Percentiles rank a stretch among this genome's conserved stretches.
These are phyloP conservation scores for Bombylius discolor DNA, from an alignment of 2,888 invertebrate genomes.

Conservation along the genomic window DNA sequence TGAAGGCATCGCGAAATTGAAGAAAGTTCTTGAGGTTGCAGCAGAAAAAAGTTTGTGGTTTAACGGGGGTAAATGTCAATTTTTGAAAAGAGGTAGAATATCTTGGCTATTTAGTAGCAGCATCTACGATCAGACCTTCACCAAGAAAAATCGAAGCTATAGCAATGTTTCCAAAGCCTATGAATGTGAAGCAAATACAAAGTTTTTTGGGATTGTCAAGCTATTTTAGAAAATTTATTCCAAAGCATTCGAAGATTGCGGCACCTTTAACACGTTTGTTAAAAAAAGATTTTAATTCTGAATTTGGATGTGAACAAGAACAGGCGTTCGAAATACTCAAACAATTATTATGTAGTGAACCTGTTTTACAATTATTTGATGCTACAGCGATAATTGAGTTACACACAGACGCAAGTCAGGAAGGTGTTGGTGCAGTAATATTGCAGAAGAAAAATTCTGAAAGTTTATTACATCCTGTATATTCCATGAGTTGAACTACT, in stretches of 20 bases:
- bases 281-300: conserved; percentile 12
- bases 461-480: neutral
- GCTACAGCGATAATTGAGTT: neutral
- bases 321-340: conserved; percentile 14
- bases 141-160: conserved; percentile 14
- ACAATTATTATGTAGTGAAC: neutral
- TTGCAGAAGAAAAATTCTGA: neutral
- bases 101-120: conserved; percentile 13
- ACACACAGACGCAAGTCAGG: neutral
- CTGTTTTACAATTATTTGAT: conserved; percentile 8
- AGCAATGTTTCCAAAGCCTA: conserved; percentile 15
- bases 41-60: conserved; percentile 10
- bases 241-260: conserved; percentile 12
- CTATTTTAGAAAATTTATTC: conserved; percentile 17
- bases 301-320: conserved; percentile 12
- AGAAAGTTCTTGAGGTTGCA: conserved; percentile 5
- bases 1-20: conserved; percentile 6
- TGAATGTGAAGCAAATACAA: conserved; percentile 15
- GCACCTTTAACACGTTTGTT: conserved; percentile 13
- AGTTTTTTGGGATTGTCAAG: conserved; percentile 19
- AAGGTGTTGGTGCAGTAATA: neutral
- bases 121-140: conserved; percentile 12
- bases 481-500: neutral
- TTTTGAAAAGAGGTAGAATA: conserved; percentile 16
- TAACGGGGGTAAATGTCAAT: conserved; percentile 16